Percentiles rank a stretch among this genome's conserved stretches.
These are phyloP conservation scores for Lordiphosa clarofinis DNA, from an alignment of 1,140 invertebrate genomes.

Conservation along the genomic window DNA sequence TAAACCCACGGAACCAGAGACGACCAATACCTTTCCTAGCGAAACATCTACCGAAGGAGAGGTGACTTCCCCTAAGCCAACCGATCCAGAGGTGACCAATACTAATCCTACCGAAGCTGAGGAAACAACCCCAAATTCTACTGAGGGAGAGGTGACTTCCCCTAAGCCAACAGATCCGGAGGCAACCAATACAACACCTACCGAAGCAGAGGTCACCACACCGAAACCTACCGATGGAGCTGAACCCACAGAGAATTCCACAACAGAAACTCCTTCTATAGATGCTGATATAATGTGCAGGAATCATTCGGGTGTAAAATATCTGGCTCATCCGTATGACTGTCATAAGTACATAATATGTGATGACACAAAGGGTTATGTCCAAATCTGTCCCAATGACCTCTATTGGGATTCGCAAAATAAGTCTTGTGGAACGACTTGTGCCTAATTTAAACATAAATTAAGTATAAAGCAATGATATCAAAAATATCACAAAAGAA, in stretches of 20 bases:
- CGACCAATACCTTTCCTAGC: no score
- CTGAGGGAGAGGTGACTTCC: no score
- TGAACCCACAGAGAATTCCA: background rate
- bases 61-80: no score
- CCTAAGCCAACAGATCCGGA: no score
- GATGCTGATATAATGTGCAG: constrained; percentile 33
- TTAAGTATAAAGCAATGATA: constrained; percentile 2
- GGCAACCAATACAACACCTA: no score
- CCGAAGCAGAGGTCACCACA: background rate
- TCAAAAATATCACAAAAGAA: constrained; percentile 5
- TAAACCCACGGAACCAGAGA: background rate
- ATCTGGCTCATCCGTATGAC: constrained; percentile 50
- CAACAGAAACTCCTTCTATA: constrained; percentile 10
- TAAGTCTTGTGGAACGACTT: constrained; percentile 23
- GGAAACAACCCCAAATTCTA: no score
- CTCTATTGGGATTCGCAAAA: constrained; percentile 40
- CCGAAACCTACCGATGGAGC: background rate
- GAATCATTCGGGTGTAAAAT: constrained; percentile 31
- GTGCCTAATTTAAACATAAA: constrained; percentile 26
- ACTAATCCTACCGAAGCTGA: background rate
- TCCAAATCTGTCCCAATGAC: constrained; percentile 30
- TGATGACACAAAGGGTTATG: constrained; percentile 8
- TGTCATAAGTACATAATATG: constrained; percentile 57
- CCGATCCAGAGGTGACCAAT: background rate
- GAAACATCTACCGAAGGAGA: no score